phyloP scores from a whole-genome alignment of 2,797 vertebrate species.

The Catostomus latipinnis region DNA sequence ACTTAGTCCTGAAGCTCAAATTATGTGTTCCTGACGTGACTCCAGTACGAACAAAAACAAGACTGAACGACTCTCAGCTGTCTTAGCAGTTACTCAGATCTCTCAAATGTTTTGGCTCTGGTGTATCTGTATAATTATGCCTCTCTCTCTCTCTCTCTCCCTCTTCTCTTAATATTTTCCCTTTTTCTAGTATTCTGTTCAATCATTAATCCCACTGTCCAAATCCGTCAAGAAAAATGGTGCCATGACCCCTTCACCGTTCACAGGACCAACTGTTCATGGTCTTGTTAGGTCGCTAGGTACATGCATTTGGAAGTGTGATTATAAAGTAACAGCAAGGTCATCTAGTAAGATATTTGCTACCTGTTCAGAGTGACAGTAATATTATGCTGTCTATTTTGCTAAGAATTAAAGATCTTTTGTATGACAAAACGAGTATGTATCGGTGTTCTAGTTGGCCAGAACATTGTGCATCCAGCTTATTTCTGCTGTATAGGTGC shows the following conservation, averaged over 20 bases:
- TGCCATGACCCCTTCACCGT: too few species aligned
- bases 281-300: too few species aligned
- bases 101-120: conserved; percentile 26
- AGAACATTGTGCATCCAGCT: neutral
- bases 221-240: neutral
- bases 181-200: conserved; percentile 6
- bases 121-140: neutral
- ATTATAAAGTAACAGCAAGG: too few species aligned
- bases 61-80: conserved; percentile 48
- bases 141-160: too few species aligned
- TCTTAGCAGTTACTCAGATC: neutral
- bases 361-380: too few species aligned
- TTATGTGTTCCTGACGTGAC: conserved; percentile 53
- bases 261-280: too few species aligned
- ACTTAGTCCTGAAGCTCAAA: conserved; percentile 48
- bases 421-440: too few species aligned
- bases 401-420: too few species aligned
- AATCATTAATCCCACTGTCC: neutral
- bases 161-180: neutral
- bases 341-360: too few species aligned
- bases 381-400: too few species aligned
- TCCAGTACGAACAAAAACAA: conserved; percentile 41
- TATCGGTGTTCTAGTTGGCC: neutral
- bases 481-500: conserved; percentile 1
- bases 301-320: too few species aligned